Evolutionary conservation across 1,140 invertebrate species (phyloP), one percentile per base, ranked within the genome.

Genomic region (Ostrea edulis): DNA sequence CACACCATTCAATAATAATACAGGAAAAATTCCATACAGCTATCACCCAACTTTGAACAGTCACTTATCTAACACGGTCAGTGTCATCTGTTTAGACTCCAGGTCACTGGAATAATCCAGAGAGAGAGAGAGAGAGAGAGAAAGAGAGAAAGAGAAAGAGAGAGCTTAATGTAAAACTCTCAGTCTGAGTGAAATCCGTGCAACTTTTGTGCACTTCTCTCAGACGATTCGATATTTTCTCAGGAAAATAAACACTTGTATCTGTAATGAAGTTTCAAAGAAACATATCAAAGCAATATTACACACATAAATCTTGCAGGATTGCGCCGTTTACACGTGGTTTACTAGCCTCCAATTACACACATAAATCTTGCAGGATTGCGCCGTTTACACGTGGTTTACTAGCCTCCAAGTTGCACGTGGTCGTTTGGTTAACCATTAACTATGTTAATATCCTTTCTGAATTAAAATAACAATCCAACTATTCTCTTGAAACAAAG

Each of bases 351-450:
- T 62, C 55, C 0, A 62, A 7, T n/a, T n/a, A 7, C 55, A 62
- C 14, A 62, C 55, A n/a, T 62, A 62, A 62, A 62, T 62, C 55
- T 62, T 62, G 55, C 55, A 62, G 20, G 17, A 44, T 5, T 62
- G 55, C 55, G 55, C 55, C 55, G 17, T 62, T 62, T 62, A 62
- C 55, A n/a, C 55, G 14, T n/a, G 17, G 17, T 62, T 62, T 62
- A 62, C 55, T 62, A 20, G 55, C 17, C 14, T 62, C 55, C 0
- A 62, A 7, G 5, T 62, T 62, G 55, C 68, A 77, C 22, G 68
- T 77, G 68, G 35, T 77, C 68, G 25, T 77, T 29, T 77, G 68
- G 68, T 77, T 77, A 77, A 77, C 68, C 68, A 77, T 35, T 29
- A 29, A 29, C 11, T 29, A 12, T 77, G 68, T 4, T 62, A 77